Evolutionary conservation across 2,797 vertebrate species (phyloP).

Genomic region (Ciconia nigra): DNA sequence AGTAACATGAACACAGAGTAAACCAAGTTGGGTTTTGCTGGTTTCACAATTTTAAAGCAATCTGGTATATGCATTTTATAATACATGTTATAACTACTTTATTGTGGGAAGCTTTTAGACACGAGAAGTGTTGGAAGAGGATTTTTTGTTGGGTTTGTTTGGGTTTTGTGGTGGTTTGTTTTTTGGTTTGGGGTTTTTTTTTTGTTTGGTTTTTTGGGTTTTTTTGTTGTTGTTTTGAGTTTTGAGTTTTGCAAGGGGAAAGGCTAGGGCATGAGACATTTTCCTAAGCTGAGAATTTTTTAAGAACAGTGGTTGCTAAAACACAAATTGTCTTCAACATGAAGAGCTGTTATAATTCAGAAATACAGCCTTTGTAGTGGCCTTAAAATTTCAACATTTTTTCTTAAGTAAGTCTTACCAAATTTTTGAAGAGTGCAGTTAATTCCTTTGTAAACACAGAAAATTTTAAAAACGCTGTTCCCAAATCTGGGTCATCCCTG

Average conservation of each 20-base stretch:
- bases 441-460: conserved; percentile 98
- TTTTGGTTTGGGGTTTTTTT: neutral
- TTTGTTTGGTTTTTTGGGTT: neutral
- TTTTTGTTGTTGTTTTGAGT: neutral
- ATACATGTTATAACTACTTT: neutral
- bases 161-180: neutral
- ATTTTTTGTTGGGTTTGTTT: neutral
- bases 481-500: conserved; percentile 96
- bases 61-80: neutral
- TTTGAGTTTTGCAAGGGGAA: neutral
- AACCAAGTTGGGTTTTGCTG: neutral
- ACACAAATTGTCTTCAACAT: neutral
- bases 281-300: neutral
- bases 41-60: neutral
- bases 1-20: neutral
- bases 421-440: conserved; percentile 98
- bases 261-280: neutral
- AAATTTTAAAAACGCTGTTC: conserved; percentile 97
- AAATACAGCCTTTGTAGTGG: neutral
- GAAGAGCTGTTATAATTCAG: neutral
- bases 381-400: neutral
- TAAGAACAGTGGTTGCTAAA: neutral
- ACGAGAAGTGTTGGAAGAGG: neutral
- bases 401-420: conserved; percentile 80
- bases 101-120: neutral